Evolutionary conservation across 1,140 invertebrate genomes (phyloP).

Genomic region (Augochlora pura): DNA sequence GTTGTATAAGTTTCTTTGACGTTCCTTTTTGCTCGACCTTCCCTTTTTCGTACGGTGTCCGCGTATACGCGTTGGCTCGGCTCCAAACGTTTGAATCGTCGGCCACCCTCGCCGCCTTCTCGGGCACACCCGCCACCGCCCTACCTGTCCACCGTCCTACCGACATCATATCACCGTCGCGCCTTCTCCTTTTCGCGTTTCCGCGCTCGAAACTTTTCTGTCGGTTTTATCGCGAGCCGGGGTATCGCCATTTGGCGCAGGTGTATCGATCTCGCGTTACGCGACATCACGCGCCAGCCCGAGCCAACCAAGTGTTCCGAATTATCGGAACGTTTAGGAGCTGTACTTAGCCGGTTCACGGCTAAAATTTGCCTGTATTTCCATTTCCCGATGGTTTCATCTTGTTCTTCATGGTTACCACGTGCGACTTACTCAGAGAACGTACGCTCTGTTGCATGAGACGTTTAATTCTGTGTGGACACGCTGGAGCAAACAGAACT

Average conservation of each 20-base stretch:
- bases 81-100: slow-evolving; percentile 44
- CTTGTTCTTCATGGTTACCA: too few relatives aligned
- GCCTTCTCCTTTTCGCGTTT: slow-evolving; percentile 18
- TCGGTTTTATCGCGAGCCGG: slow-evolving; percentile 26
- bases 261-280: slow-evolving; percentile 27
- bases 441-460: not conserved
- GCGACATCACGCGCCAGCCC: slow-evolving; percentile 10
- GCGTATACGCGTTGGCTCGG: slow-evolving; percentile 11
- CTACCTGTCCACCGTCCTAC: not conserved
- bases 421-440: not conserved
- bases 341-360: slow-evolving; percentile 6
- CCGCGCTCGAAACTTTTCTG: slow-evolving; percentile 10
- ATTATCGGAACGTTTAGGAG: slow-evolving; percentile 27
- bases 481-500: too few relatives aligned
- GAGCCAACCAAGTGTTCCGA: slow-evolving; percentile 14
- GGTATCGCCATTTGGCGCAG: slow-evolving; percentile 2
- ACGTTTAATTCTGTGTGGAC: not conserved
- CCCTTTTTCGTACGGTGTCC: slow-evolving; percentile 5
- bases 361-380: not conserved
- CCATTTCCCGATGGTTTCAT: not conserved
- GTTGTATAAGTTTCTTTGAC: not conserved
- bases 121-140: not conserved
- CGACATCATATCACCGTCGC: slow-evolving; percentile 39
- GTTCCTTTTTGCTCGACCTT: not conserved
- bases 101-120: not conserved